These are phyloP conservation scores for Acanthurus leucopareius DNA, from an alignment of 2,797 vertebrate genomes.

Conservation along the genomic window DNA sequence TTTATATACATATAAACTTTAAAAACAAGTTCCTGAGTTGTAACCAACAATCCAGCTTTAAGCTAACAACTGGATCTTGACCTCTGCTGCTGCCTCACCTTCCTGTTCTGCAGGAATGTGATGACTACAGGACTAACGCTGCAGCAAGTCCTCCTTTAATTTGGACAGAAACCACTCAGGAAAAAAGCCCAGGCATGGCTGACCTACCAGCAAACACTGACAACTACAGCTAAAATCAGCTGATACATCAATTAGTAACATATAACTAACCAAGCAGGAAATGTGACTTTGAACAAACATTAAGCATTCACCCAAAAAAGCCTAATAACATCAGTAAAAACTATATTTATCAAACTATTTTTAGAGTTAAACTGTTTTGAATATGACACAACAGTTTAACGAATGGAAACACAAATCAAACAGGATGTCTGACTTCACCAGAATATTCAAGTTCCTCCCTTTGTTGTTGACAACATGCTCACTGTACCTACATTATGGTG, in stretches of 20 bases:
- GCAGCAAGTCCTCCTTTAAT: neutral
- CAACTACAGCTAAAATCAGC: neutral
- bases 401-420: neutral
- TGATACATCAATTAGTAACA: neutral
- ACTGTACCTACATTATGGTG: neutral
- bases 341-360: neutral
- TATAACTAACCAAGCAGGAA: too few species aligned
- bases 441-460: neutral
- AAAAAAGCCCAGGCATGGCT: neutral
- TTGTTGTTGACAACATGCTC: neutral
- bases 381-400: neutral
- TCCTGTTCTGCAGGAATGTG: constrained; percentile 58
- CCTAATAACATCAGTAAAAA: too few species aligned
- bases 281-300: neutral
- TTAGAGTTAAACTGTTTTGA: too few species aligned
- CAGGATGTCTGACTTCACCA: neutral
- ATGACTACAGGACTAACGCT: constrained; percentile 32
- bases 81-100: neutral
- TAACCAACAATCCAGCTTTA: neutral
- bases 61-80: neutral
- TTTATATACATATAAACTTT: too few species aligned
- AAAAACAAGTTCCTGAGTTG: neutral
- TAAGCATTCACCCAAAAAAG: neutral
- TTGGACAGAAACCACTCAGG: neutral
- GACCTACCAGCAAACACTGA: neutral